Base-by-base conservation (phyloP, 1,140 invertebrate genomes). In the Euborellia annulipes region DNA sequence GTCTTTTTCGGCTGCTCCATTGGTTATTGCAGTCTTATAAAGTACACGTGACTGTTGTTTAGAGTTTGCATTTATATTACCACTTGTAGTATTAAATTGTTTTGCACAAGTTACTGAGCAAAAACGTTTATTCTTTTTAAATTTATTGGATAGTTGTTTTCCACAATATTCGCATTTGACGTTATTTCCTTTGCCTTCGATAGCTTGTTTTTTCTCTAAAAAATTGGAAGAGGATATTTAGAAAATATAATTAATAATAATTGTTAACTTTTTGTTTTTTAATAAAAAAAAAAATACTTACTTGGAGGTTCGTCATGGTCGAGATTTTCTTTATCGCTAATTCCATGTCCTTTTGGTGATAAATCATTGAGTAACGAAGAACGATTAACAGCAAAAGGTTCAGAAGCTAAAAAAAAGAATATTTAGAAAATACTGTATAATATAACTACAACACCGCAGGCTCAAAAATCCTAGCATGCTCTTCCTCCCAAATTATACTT, bases 311-410 rank as follows among this genome's bases (percentile, higher is more conserved):
- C 85, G 46, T 85, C 82, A 6, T 40, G 32, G 14, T 62, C 63
- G 32, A 63, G 59, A 38, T 76, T 74, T 51, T 60, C 45, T 45
- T 72, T 58, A 64, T 69, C 58, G 54, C 65, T 54, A 56, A 65
- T 62, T 55, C 62, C 57, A 55, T 64, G 56, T 22, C 9, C 43
- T 17, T 14, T 46, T 43, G 42, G 46, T 45, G 44, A 42, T 37
- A 36, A n/a, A 48, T 43, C 36, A 20, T 38, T 38, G 4, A 54
- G 43, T 36, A 56, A 43, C 9, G 56, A 55, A 34, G 50, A 54
- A 8, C 53, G 61, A 64, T 82, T 83, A 45, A 90, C 84, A 6
- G 87, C 84, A 59, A 94, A 94, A 0, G 89, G 88, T 67, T 85
- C 81, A 2, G 76, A 79, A 0, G 79, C 80, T 67, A 45, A 20